Base-by-base conservation (phyloP, 2,888 invertebrate species). In the Nemoura dubitans region DNA sequence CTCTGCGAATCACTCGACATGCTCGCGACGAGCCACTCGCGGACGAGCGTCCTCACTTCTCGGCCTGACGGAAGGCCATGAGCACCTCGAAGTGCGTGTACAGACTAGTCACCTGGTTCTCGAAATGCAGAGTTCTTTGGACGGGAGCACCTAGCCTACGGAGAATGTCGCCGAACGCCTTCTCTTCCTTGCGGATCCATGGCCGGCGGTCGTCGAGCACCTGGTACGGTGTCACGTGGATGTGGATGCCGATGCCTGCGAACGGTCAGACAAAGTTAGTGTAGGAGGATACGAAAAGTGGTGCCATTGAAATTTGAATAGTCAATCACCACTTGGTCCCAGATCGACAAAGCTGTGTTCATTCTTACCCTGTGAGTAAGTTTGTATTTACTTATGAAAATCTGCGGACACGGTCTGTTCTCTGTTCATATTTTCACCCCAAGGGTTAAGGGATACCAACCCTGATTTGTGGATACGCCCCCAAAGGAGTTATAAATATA, bases 191-290 rank as follows among this genome's bases (percentile, higher is more conserved):
- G 21, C 95, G 94, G 90, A 98, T 96, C 97, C 97, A 97, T 10
- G 96, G 96, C 86, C 97, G 93, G 36, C 94, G 93, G 88, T 95
- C 94, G 90, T 97, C 97, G 88, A 94, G 93, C 86, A 97, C 95
- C 92, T 98, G 98, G 92, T 98, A 98, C n/a, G 97, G 97, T 78
- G 97, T 96, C 87, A 98, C 96, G 92, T 98, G 97, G 76, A 97
- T 94, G 90, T 94, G 94, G 86, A 97, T 93, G 88, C 94, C 93
- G 89, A 97, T 94, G 85, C 94, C 96, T 96, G 87, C 59, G 14
- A 59, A 59, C 16, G 14, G 59, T 1, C 10, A 10, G 10, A 42
- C 25, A 26, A 27, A 78, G 25, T 6, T 26, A 5, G 28, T 26
- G 78, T 25, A 3, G 14, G 5, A 25, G 21, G 14, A 21, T 25